These are phyloP conservation scores for Kuschelorhynchus macadamiae DNA, from an alignment of 2,888 invertebrate species.

Conservation along the genomic window DNA sequence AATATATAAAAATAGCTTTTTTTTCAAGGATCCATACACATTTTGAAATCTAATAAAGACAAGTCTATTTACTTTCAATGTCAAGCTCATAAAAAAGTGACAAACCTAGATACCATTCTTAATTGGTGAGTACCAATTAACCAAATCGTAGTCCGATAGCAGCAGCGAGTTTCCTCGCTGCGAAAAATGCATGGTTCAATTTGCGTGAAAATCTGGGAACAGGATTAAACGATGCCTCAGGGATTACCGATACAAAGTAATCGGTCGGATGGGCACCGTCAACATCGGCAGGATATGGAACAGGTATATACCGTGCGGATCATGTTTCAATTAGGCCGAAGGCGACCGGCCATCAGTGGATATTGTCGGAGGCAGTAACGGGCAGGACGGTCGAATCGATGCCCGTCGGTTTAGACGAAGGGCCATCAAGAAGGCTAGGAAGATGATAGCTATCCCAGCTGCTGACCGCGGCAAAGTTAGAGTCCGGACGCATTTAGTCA, in stretches of 20 bases:
- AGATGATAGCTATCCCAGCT: slow-evolving; percentile 32
- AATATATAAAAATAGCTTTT: too few relatives aligned
- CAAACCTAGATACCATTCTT: too few relatives aligned
- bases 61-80: too few relatives aligned
- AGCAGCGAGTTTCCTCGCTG: not conserved
- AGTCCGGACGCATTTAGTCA: slow-evolving; percentile 18
- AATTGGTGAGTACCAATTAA: slow-evolving; percentile 1
- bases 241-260: slow-evolving; percentile 11
- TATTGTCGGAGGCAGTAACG: not conserved
- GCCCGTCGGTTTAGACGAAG: slow-evolving; percentile 22
- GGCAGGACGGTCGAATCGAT: slow-evolving; percentile 28
- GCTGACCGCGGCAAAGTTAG: slow-evolving; percentile 20
- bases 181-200: slow-evolving; percentile 1
- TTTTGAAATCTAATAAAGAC: too few relatives aligned
- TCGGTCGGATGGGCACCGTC: slow-evolving; percentile 12
- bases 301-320: slow-evolving; percentile 22
- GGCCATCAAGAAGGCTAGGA: slow-evolving; percentile 26
- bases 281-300: slow-evolving; percentile 11
- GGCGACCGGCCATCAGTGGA: slow-evolving; percentile 15
- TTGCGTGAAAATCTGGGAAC: slow-evolving; percentile 10
- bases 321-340: slow-evolving; percentile 30
- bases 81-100: too few relatives aligned
- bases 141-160: not conserved
- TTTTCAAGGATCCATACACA: too few relatives aligned
- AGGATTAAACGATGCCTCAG: not conserved